These are phyloP conservation scores for Crotalus helleri DNA, from an alignment of 2,113 vertebrate species.

Conservation along the genomic window DNA sequence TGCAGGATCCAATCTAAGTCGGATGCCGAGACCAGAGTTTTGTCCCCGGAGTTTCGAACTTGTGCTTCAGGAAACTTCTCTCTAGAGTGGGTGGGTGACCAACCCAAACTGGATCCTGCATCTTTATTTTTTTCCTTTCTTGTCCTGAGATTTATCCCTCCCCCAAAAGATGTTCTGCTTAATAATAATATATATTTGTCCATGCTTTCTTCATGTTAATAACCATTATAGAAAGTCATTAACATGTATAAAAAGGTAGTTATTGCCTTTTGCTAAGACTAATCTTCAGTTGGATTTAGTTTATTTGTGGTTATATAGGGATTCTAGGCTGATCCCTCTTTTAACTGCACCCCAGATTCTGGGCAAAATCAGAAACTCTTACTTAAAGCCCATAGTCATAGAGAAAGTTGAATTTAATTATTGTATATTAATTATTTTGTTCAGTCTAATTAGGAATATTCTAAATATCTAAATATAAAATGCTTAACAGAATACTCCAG, in stretches of 20 bases:
- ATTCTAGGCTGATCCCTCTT: too few relatives aligned
- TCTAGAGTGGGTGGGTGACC: too few relatives aligned
- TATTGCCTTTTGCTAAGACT: not conserved
- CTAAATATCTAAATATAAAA: not conserved
- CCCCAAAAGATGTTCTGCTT: not conserved
- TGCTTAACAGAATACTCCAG: not conserved
- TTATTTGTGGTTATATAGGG: too few relatives aligned
- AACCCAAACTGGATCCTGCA: too few relatives aligned
- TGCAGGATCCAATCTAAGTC: too few relatives aligned
- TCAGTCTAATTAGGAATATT: not conserved
- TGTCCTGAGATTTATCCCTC: not conserved
- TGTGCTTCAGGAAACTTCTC: too few relatives aligned
- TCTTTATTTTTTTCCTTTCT: not conserved
- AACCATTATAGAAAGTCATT: not conserved
- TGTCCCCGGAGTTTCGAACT: too few relatives aligned
- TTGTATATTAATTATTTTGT: not conserved
- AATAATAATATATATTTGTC: not conserved
- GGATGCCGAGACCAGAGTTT: too few relatives aligned
- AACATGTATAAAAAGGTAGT: not conserved
- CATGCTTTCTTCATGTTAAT: not conserved
- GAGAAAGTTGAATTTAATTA: not conserved
- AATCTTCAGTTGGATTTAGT: not conserved
- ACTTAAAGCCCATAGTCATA: not conserved
- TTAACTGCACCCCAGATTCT: too few relatives aligned
- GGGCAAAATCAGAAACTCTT: not conserved